Base-by-base conservation (phyloP, 2,113 vertebrate species). In the Epinephelus fuscoguttatus region DNA sequence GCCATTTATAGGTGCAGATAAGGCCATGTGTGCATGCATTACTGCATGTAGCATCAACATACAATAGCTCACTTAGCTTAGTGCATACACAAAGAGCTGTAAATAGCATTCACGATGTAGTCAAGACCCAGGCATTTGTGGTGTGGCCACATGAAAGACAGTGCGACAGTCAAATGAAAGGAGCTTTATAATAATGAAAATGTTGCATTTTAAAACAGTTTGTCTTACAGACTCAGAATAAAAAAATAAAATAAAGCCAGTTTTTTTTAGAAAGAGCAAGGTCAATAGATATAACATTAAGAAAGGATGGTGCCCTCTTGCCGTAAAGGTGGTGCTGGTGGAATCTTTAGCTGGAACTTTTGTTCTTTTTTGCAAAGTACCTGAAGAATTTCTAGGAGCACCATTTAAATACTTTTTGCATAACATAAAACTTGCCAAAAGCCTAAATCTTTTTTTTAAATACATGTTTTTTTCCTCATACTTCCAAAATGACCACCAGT, bases 1-100 rank as follows among this genome's bases (percentile, higher is more conserved):
- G 86, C 85, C 84, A 93, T 93, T 93, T 94, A 89, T 92, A 92
- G 91, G 85, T 50, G 80, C 80, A 86, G 79, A 76, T 84, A 70
- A 91, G 85, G 88, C 88, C 81, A 2, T 70, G 83, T 85, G 81
- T 70, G 86, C 71, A 68, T 56, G 75, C 71, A 74, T 66, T 76
- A 84, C 63, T 78, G 84, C 75, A 81, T 89, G 88, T 78, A 81
- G 64, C 84, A 81, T 83, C 81, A 82, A 81, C 80, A 88, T 82
- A 88, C 91, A 91, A 90, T 79, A 78, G 86, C 78, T 78, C 72
- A 69, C 70, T 81, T 49, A 64, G 60, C 37, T 57, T 12, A 14
- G 27, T 53, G 30, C 40, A 76, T 47, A 71, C 69, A 82, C 77
- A 75, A 53, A 71, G 67, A 78, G 75, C 82, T 87, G 84, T 13